A percentile compares a stretch with the other conserved stretches of the same genome.
Conservation (phyloP, 2,113 vertebrate genomes). For the Vulpes vulpes region DNA sequence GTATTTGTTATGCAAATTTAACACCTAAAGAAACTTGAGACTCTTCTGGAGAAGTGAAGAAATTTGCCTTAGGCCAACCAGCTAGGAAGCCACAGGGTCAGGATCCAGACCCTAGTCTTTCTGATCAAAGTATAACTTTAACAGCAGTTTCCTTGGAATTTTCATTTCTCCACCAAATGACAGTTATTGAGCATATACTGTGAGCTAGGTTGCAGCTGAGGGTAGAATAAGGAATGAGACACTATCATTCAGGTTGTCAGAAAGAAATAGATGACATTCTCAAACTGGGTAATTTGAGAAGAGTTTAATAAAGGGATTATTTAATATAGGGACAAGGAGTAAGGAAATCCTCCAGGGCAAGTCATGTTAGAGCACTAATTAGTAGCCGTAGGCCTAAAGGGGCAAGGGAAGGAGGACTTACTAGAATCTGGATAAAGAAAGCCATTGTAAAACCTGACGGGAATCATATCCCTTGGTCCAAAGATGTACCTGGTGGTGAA, state of each 20-base stretch:
- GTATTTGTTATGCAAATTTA: constrained; percentile 19
- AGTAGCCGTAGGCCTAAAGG: not conserved
- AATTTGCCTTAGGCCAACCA: not conserved
- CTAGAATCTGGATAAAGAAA: not conserved
- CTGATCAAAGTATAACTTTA: not conserved
- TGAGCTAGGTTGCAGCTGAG: not conserved
- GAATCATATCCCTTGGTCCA: not conserved
- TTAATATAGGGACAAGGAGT: not conserved
- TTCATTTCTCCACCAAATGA: not conserved
- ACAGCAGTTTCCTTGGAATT: not conserved
- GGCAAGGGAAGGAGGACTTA: not conserved
- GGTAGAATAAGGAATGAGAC: not conserved
- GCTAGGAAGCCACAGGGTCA: not conserved
- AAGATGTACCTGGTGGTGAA: not conserved
- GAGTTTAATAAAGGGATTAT: not conserved
- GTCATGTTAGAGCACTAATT: not conserved
- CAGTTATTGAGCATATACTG: not conserved
- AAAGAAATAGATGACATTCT: not conserved
- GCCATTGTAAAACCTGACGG: not conserved
- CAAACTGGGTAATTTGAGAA: not conserved
- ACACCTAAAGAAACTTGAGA: not conserved
- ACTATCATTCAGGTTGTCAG: not conserved
- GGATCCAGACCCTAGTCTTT: not conserved
- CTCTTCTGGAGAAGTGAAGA: constrained; percentile 8
- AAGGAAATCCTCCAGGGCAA: not conserved